Evolutionary conservation across 1,140 invertebrate genomes (phyloP).

Genomic region (Maconellicoccus hirsutus): DNA sequence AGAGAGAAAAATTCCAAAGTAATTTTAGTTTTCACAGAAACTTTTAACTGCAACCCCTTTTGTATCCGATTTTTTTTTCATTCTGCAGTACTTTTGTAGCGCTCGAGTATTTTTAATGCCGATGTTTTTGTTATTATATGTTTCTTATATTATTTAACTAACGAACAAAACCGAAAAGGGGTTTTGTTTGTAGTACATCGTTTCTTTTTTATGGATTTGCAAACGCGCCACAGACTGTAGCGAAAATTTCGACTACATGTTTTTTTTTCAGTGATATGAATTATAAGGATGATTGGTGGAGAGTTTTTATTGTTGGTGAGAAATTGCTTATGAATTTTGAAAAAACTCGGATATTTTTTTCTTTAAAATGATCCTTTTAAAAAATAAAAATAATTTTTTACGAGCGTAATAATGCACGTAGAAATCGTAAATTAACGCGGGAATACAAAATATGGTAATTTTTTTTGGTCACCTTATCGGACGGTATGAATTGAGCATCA

Average conservation of each 20-base stretch:
- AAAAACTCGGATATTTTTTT: too few species aligned
- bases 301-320: too few species aligned
- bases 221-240: too few species aligned
- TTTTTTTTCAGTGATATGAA: too few species aligned
- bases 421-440: too few species aligned
- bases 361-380: too few species aligned
- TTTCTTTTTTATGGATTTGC: neutral
- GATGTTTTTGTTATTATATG: neutral
- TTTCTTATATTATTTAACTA: slow-evolving; percentile 1
- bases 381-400: too few species aligned
- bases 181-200: neutral
- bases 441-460: too few species aligned
- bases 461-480: neutral
- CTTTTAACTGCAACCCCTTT: slow-evolving; percentile 15
- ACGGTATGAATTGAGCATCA: slow-evolving; percentile 8
- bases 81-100: neutral
- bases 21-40: neutral
- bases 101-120: neutral
- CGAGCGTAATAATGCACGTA: too few species aligned
- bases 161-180: slow-evolving; percentile 3
- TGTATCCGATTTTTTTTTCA: slow-evolving; percentile 2
- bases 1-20: neutral
- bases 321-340: too few species aligned
- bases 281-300: too few species aligned
- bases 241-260: too few species aligned